Evolutionary conservation across 1,140 invertebrate species (phyloP).

Genomic region (Tetragonula clypearis): DNA sequence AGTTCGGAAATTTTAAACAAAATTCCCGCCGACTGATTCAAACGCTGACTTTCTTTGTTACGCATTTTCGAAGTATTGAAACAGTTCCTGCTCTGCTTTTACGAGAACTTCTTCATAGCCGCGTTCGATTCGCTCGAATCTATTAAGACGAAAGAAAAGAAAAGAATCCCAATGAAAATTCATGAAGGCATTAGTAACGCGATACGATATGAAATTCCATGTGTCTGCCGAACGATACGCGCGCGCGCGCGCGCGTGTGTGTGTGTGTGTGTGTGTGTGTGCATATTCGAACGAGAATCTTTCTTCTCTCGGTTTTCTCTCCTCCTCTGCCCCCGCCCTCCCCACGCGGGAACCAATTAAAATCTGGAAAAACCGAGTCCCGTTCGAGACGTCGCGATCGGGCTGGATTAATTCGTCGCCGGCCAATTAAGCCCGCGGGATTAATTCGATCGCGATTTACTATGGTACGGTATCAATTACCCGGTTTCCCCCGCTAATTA

Average conservation of each 20-base stretch:
- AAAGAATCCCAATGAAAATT: constrained; percentile 19
- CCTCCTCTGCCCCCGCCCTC: too few species aligned
- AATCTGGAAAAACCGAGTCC: constrained; percentile 45
- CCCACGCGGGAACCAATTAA: constrained; percentile 45
- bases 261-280: too few species aligned
- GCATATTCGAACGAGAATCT: background rate
- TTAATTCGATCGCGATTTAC: constrained; percentile 50
- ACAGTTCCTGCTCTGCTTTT: background rate
- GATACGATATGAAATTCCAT: constrained; percentile 7
- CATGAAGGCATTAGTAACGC: constrained; percentile 33
- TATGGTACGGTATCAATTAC: constrained; percentile 46
- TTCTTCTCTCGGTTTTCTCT: background rate
- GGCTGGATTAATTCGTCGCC: constrained; percentile 46
- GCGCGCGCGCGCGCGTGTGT: too few species aligned
- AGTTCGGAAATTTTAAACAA: background rate
- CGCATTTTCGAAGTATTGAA: background rate
- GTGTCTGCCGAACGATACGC: background rate
- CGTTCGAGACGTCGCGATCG: constrained; percentile 19
- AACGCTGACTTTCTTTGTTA: background rate
- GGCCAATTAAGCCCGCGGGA: constrained; percentile 37
- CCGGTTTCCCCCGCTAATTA: constrained; percentile 44
- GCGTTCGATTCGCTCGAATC: background rate
- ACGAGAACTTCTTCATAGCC: background rate
- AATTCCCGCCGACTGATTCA: background rate
- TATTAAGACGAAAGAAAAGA: background rate